Evolutionary conservation across 2,113 vertebrate species (phyloP).

Genomic region (Anhinga rufa): DNA sequence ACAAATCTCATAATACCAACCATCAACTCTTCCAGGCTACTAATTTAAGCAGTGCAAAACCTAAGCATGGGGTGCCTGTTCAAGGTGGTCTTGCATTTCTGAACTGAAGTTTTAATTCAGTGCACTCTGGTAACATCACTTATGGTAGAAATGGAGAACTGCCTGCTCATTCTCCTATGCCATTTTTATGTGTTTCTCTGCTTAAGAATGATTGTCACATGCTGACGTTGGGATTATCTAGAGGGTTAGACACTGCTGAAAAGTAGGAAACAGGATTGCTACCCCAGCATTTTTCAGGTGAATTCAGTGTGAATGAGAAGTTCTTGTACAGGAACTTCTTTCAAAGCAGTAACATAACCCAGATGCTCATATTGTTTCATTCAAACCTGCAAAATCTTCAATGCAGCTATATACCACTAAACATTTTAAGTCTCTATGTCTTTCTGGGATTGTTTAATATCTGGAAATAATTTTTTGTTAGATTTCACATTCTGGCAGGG

Average conservation of each 20-base stretch:
- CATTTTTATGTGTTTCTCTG: not conserved
- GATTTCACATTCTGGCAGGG: conserved; percentile 83
- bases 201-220: not conserved
- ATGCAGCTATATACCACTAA: not conserved
- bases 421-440: not conserved
- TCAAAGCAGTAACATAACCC: not conserved
- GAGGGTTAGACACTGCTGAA: not conserved
- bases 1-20: not conserved
- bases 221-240: not conserved
- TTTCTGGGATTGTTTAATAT: not conserved
- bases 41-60: not conserved
- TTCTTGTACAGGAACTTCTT: not conserved
- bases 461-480: conserved; percentile 55
- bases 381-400: not conserved
- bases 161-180: not conserved
- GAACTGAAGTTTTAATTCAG: not conserved
- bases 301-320: not conserved
- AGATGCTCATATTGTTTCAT: not conserved
- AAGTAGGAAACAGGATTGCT: not conserved
- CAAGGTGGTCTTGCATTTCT: not conserved
- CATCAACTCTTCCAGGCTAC: not conserved
- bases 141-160: not conserved
- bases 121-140: not conserved
- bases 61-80: not conserved
- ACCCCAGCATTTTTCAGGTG: not conserved